Evolutionary conservation across 2,113 vertebrate species (phyloP).

Genomic region (Sinocyclocheilus anophthalmus): DNA sequence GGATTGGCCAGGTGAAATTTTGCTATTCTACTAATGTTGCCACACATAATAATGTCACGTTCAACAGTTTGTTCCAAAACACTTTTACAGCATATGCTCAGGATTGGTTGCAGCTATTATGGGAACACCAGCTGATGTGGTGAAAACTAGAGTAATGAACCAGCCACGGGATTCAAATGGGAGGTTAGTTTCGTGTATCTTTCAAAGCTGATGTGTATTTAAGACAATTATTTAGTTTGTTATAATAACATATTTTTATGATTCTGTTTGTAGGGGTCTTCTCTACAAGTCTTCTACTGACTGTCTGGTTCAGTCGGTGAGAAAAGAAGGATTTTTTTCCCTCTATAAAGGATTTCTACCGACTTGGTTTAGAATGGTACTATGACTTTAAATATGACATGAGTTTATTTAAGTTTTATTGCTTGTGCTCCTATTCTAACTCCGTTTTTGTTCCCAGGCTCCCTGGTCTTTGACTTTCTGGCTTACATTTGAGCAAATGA

Average conservation of each 20-base stretch:
- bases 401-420: neutral
- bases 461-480: constrained; percentile 89
- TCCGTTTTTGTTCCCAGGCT: constrained; percentile 74
- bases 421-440: neutral
- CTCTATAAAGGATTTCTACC: constrained; percentile 88
- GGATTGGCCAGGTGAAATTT: constrained; percentile 74
- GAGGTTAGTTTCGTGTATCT: constrained; percentile 66
- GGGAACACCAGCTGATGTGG: constrained; percentile 85
- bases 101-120: constrained; percentile 83
- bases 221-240: neutral
- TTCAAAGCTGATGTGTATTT: neutral
- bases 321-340: constrained; percentile 80
- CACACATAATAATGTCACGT: neutral
- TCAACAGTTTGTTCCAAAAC: neutral
- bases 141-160: constrained; percentile 89
- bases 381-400: constrained; percentile 18
- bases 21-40: neutral
- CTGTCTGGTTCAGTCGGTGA: constrained; percentile 80
- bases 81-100: constrained; percentile 71
- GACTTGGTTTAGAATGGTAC: constrained; percentile 87
- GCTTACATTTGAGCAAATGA: constrained; percentile 86
- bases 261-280: constrained; percentile 75
- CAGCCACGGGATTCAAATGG: constrained; percentile 81
- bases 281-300: constrained; percentile 82
- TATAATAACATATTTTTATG: neutral